Evolutionary conservation across 2,113 vertebrate genomes (phyloP).

Genomic region (Meleagris gallopavo): DNA sequence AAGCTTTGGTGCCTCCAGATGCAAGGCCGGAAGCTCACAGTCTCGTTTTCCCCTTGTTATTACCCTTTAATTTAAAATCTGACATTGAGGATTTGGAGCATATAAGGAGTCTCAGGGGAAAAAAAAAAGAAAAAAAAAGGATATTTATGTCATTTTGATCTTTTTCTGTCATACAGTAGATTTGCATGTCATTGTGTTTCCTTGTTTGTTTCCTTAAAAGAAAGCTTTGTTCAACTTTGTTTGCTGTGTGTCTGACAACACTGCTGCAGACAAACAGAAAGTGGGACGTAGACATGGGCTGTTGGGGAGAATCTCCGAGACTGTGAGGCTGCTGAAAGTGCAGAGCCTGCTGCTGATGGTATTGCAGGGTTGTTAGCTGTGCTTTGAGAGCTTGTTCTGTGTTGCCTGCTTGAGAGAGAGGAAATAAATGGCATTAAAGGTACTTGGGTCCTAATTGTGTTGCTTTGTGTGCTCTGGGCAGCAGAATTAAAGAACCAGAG

Average conservation of each 20-base stretch:
- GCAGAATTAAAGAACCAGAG: background rate
- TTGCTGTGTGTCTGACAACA: constrained; percentile 20
- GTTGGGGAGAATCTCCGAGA: background rate
- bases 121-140: background rate
- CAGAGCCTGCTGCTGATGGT: background rate
- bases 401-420: background rate
- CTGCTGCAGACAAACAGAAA: background rate
- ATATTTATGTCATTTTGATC: background rate
- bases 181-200: background rate
- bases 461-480: background rate
- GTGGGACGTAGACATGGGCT: background rate
- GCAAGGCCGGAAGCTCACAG: background rate
- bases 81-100: background rate
- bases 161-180: background rate
- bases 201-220: constrained; percentile 38
- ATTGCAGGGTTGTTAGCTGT: background rate
- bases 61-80: background rate
- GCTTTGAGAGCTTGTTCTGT: background rate
- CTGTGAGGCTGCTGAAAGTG: background rate
- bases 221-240: constrained; percentile 43
- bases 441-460: fast-evolving
- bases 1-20: background rate
- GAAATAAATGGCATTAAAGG: background rate
- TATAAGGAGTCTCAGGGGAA: background rate
- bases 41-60: background rate